Conservation (phyloP, 2,797 vertebrate species). For the Mormyrops attenuatus region DNA sequence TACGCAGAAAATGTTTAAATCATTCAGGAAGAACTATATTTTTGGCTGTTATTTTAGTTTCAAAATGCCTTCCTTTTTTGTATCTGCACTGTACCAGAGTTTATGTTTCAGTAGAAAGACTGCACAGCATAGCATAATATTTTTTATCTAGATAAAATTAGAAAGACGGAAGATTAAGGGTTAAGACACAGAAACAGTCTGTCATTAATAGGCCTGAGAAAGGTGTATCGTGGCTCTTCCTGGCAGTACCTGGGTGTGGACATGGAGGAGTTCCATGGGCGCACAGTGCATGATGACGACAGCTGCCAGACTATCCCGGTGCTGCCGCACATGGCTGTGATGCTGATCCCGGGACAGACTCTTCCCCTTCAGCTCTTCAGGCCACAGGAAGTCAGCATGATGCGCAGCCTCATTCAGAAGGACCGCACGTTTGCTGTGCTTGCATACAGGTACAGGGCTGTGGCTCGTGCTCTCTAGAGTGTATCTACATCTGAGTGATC, state of each 20-base stretch:
- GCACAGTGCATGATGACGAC: conserved; percentile 90
- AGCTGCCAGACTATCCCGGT: conserved; percentile 90
- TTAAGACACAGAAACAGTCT: neutral
- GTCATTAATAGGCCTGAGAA: neutral
- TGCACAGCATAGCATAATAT: neutral
- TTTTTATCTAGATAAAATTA: neutral
- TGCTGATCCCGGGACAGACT: conserved; percentile 92
- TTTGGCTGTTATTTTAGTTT: neutral
- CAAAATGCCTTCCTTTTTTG: neutral
- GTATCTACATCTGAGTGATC: neutral
- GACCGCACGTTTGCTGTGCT: conserved; percentile 96
- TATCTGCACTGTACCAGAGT: neutral
- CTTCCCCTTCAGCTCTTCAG: conserved; percentile 89
- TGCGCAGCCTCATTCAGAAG: conserved; percentile 84
- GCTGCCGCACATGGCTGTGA: conserved; percentile 80
- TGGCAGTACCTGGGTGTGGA: conserved; percentile 86
- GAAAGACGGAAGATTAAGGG: neutral
- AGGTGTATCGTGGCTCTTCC: neutral
- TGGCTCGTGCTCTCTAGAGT: neutral
- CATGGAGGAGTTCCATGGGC: conserved; percentile 97
- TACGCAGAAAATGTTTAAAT: neutral
- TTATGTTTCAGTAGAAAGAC: neutral
- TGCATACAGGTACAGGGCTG: conserved; percentile 44
- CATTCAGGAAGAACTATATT: neutral
- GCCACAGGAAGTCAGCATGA: conserved; percentile 98